Percentiles rank a stretch among this genome's conserved stretches.
phyloP scores from a whole-genome alignment of 1,140 invertebrate genomes.

The Palaemon carinicauda region DNA sequence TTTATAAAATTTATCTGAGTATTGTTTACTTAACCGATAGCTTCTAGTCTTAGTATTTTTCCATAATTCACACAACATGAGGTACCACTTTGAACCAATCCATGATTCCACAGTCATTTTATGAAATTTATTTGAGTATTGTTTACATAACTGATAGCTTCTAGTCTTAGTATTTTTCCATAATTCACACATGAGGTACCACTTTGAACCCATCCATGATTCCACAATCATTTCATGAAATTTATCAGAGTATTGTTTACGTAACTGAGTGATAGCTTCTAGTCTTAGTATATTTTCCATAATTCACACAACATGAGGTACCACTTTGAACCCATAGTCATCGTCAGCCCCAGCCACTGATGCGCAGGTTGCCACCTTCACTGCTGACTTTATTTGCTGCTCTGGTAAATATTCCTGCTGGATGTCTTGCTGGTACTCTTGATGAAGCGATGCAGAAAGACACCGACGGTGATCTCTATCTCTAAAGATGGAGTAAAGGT shows the following conservation, averaged over 20 bases:
- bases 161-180: too few species aligned
- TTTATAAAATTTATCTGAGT: too few species aligned
- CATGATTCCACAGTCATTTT: too few species aligned
- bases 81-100: slow-evolving; percentile 48
- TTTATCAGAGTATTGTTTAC: too few species aligned
- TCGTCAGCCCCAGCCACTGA: slow-evolving; percentile 28
- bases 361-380: slow-evolving; percentile 3
- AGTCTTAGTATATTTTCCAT: neutral
- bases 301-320: slow-evolving; percentile 40
- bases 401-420: slow-evolving; percentile 22
- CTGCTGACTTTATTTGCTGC: neutral
- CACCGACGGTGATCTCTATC: slow-evolving; percentile 48
- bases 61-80: slow-evolving; percentile 25
- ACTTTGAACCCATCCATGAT: too few species aligned
- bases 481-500: slow-evolving; percentile 49
- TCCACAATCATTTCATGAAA: too few species aligned
- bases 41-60: neutral
- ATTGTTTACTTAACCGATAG: too few species aligned
- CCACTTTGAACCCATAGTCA: slow-evolving; percentile 51
- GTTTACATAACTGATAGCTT: too few species aligned
- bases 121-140: too few species aligned
- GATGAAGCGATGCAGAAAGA: slow-evolving; percentile 40
- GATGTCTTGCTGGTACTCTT: slow-evolving; percentile 28
- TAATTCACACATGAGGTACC: too few species aligned
- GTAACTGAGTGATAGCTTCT: too few species aligned